Base-by-base conservation (phyloP, 2,888 invertebrate genomes). In the Drosophila colorata region DNA sequence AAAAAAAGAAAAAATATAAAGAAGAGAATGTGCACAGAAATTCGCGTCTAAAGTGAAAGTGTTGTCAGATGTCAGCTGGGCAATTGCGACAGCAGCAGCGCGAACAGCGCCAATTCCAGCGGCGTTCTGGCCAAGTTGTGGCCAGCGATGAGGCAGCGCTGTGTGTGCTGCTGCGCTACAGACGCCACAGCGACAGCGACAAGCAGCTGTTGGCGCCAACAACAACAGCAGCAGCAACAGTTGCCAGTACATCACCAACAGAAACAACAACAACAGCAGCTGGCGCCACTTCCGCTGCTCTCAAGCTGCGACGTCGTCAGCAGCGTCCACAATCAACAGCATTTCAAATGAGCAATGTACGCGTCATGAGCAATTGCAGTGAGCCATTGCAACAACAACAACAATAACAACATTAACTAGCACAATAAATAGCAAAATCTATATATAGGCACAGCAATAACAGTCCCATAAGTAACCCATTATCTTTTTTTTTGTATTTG, bases 81-180 rank as follows among this genome's bases (percentile, higher is more conserved):
- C 31, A 61, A 37, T 14, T 56, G 38, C 55, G 38, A n/a, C 31
- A 58, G 9, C 37, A 33, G 18, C 57, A 66, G 44, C 48, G 70
- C 6, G 49, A 57, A 14, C 57, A 56, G 35, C 48, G 55, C 9
- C 55, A 57, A 84, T 60, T 59, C 18, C 64, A 83, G 61, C 88
- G 89, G 63, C 90, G 91, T 88, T 90, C 90, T 76, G 80, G 76
- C 37, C 91, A 91, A 70, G 78, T 91, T 61, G 87, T 91, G 69
- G 89, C 91, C 57, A 86, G 85, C 37, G 76, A 82, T 57, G 87
- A 90, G 53, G 72, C 73, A 16, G 60, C 80, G 78, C 66, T 82
- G 51, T 91, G 91, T 65, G 71, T 90, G 25, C 69, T 92, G 49
- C 57, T 91, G 20, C 84, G 84, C 57, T 88, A 88, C 66, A 74